Evolutionary conservation across 2,888 invertebrate genomes (phyloP).

Genomic region (Heliconius ethilla): DNA sequence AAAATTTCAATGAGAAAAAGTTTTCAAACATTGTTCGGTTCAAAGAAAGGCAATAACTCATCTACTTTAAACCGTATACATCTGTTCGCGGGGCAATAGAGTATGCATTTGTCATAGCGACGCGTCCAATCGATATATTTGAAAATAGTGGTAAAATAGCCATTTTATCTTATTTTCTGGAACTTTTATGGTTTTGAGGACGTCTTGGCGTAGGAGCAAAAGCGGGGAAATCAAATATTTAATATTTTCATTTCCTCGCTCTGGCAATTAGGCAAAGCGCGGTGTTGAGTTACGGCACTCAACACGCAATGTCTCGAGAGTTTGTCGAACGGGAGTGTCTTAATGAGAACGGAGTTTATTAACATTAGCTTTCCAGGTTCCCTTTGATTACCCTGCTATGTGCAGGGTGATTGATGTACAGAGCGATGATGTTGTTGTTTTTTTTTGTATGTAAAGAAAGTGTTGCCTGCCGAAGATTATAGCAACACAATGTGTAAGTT

Average conservation of each 20-base stretch:
- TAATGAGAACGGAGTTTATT: too few species aligned
- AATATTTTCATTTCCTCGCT: too few species aligned
- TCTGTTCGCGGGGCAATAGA: constrained; percentile 47
- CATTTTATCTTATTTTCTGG: constrained; percentile 18
- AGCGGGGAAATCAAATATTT: too few species aligned
- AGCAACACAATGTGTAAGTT: too few species aligned
- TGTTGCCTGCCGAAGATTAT: too few species aligned
- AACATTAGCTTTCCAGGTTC: too few species aligned
- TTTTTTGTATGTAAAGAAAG: too few species aligned
- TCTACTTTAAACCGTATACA: constrained; percentile 44
- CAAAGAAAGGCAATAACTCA: constrained; percentile 44
- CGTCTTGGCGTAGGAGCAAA: too few species aligned
- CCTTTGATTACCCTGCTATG: too few species aligned
- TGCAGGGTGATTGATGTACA: too few species aligned
- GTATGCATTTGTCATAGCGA: constrained; percentile 48
- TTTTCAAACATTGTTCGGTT: constrained; percentile 38
- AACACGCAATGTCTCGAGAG: background rate
- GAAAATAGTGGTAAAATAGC: constrained; percentile 12
- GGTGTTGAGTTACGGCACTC: background rate
- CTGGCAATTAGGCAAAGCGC: background rate
- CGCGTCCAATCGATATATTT: constrained; percentile 45
- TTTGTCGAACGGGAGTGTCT: background rate
- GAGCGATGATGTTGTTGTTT: too few species aligned
- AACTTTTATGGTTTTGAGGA: background rate
- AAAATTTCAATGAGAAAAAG: constrained; percentile 14